Percentiles rank a stretch among this genome's conserved stretches.
Conservation (phyloP, 2,113 vertebrate genomes). For the Anhinga anhinga region DNA sequence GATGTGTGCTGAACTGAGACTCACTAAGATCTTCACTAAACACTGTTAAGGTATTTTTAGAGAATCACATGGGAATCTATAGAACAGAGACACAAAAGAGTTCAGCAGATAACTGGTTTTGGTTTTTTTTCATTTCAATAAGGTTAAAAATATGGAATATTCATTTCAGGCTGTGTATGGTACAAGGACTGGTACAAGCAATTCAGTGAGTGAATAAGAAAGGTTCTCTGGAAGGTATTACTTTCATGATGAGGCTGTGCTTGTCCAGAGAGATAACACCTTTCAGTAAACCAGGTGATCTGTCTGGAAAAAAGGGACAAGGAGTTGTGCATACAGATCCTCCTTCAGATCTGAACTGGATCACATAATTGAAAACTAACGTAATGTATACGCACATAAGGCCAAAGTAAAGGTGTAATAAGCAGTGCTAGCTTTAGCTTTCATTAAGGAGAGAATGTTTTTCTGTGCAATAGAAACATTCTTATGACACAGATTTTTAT, state of each 20-base stretch:
- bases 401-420: neutral
- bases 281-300: neutral
- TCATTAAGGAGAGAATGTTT: neutral
- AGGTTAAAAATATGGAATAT: neutral
- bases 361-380: neutral
- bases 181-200: neutral
- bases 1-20: neutral
- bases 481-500: neutral
- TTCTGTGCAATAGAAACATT: neutral
- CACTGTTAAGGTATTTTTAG: neutral
- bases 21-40: neutral
- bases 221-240: neutral
- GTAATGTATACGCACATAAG: fast-evolving
- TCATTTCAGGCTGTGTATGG: neutral
- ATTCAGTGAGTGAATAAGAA: neutral
- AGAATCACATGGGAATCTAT: neutral
- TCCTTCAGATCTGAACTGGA: neutral
- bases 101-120: neutral
- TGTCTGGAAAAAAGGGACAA: neutral
- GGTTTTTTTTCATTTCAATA: neutral
- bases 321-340: neutral
- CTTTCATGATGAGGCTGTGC: neutral
- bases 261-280: neutral
- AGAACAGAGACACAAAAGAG: neutral
- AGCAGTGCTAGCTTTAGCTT: neutral